These are phyloP conservation scores for Pteronotus mesoamericanus DNA, from an alignment of 2,797 vertebrate genomes.

Conservation along the genomic window DNA sequence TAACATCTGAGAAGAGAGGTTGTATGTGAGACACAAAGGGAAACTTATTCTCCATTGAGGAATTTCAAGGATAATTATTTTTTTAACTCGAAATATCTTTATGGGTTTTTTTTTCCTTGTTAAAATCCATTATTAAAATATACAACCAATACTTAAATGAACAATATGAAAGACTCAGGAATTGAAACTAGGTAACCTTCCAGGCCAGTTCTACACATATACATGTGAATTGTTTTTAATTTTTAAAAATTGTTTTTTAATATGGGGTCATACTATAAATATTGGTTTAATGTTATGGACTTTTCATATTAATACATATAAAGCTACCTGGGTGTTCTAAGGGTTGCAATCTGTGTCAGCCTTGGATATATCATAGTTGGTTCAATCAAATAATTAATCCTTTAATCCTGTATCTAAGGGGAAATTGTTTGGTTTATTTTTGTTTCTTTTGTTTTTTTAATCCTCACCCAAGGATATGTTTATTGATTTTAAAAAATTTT, in stretches of 20 bases:
- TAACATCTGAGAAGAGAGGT: neutral
- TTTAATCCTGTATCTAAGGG: neutral
- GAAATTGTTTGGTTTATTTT: neutral
- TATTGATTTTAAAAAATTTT: neutral
- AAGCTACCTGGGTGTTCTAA: neutral
- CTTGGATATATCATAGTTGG: neutral
- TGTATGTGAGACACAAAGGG: neutral
- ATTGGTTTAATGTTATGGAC: neutral
- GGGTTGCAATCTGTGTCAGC: neutral
- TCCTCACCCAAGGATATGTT: neutral
- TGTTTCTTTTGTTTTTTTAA: neutral
- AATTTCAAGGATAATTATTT: neutral
- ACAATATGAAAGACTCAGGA: constrained; percentile 20
- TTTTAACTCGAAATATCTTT: neutral
- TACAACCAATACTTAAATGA: neutral
- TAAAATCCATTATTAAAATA: neutral
- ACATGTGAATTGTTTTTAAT: neutral
- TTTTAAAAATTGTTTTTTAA: neutral
- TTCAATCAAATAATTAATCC: neutral
- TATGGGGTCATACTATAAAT: neutral
- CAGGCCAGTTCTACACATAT: neutral
- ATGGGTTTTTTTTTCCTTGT: neutral
- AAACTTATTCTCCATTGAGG: neutral
- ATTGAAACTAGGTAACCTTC: neutral
- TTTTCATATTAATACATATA: neutral